phyloP scores from a whole-genome alignment of 2,113 vertebrate genomes.

The Pterocles burchelli region DNA sequence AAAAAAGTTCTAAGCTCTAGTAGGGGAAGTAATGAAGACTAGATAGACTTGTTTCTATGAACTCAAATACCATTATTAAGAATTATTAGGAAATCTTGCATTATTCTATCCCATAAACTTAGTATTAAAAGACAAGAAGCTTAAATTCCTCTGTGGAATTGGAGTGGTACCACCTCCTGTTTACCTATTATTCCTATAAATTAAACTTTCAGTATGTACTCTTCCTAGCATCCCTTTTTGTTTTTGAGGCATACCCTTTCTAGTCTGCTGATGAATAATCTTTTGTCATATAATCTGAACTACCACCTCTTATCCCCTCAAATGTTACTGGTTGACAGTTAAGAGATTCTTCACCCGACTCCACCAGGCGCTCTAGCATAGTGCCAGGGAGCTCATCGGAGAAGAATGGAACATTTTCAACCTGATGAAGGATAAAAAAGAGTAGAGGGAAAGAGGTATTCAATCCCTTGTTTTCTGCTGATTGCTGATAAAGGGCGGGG shows the following conservation, averaged over 20 bases:
- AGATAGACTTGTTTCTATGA: not conserved
- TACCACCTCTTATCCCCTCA: not conserved
- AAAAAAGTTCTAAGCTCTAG: not conserved
- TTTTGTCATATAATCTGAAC: not conserved
- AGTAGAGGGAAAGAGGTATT: not conserved
- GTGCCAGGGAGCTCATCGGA: rapidly evolving
- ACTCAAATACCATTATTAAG: not conserved
- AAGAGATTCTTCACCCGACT: not conserved
- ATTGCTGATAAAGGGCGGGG: not conserved
- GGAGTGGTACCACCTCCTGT: not conserved
- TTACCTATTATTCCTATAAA: not conserved
- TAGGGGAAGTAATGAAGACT: not conserved
- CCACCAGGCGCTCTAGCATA: not conserved
- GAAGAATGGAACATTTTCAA: not conserved
- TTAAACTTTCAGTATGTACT: not conserved
- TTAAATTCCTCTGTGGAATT: not conserved
- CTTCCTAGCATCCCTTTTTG: not conserved
- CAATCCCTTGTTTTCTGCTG: not conserved
- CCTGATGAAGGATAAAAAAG: not conserved
- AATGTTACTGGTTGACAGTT: not conserved
- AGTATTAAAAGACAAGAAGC: not conserved
- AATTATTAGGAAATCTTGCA: not conserved
- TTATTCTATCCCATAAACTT: not conserved
- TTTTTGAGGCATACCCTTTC: not conserved
- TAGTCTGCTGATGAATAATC: not conserved